Percentiles rank a stretch among this genome's conserved stretches.
These are phyloP conservation scores for Emmelina monodactyla DNA, from an alignment of 2,888 invertebrate genomes.

Conservation along the genomic window DNA sequence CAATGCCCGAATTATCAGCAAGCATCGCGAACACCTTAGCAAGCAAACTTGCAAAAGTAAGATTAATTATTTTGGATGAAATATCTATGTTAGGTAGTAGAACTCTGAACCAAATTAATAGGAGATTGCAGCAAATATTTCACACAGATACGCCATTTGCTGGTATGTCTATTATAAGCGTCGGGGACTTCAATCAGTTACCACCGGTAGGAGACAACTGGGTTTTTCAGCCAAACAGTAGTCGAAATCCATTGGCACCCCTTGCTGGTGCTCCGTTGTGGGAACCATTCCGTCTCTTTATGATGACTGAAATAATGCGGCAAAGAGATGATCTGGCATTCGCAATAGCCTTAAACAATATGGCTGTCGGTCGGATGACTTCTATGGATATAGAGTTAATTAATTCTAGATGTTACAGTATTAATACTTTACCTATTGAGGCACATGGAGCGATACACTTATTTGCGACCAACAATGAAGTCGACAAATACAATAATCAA, in stretches of 20 bases:
- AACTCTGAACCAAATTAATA: not conserved
- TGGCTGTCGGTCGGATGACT: not conserved
- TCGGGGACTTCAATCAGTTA: not conserved
- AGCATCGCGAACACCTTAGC: slow-evolving; percentile 4
- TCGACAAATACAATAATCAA: not conserved
- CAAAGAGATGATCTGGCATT: not conserved
- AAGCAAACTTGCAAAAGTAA: not conserved
- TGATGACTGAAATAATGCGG: not conserved
- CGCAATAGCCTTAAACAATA: not conserved
- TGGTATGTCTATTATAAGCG: not conserved
- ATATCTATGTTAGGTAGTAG: not conserved
- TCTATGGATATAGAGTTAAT: not conserved
- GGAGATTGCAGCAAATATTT: not conserved
- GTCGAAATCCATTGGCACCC: not conserved
- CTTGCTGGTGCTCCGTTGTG: not conserved
- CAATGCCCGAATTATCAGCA: slow-evolving; percentile 5
- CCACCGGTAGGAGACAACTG: not conserved
- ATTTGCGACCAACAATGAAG: not conserved
- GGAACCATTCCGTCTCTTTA: not conserved
- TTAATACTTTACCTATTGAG: not conserved
- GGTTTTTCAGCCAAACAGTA: not conserved
- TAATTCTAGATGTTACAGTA: not conserved
- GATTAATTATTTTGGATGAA: not conserved
- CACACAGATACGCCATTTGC: not conserved
- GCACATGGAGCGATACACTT: not conserved